Conservation (phyloP, 2,888 invertebrate species). For the Beris chalybata region DNA sequence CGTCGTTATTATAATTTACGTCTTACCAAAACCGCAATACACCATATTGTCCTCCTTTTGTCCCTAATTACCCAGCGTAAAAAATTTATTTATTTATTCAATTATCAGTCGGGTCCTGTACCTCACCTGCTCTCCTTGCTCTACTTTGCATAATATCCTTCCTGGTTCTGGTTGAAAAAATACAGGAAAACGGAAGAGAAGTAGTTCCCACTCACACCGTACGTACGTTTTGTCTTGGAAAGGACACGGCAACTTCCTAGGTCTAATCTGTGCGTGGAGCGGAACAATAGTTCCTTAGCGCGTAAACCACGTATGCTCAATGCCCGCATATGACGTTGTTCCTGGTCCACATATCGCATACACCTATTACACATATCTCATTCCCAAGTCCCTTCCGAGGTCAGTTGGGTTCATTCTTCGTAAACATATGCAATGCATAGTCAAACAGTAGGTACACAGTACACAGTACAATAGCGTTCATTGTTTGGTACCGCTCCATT, state of each 20-base stretch:
- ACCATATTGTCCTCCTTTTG: conserved; percentile 2
- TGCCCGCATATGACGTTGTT: no score
- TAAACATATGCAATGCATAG: conserved; percentile 10
- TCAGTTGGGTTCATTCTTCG: conserved; percentile 30
- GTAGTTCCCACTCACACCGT: conserved; percentile 8
- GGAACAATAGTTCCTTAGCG: not conserved
- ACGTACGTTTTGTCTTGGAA: not conserved
- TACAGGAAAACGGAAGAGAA: conserved; percentile 19
- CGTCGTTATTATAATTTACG: no score
- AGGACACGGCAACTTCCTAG: not conserved
- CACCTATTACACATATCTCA: not conserved
- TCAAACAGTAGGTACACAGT: conserved; percentile 14
- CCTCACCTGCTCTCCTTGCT: not conserved
- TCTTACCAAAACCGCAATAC: conserved; percentile 7
- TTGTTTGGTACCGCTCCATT: no score
- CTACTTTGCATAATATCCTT: conserved; percentile 27
- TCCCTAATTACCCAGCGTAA: conserved; percentile 10
- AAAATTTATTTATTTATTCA: conserved; percentile 8
- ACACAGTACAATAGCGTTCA: no score
- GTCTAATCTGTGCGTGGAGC: not conserved
- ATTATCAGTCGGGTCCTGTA: not conserved
- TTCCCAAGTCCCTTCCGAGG: conserved; percentile 17
- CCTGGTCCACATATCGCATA: not conserved
- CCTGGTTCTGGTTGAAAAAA: conserved; percentile 8
- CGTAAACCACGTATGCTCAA: not conserved